A percentile compares a stretch with the other conserved stretches of the same genome.
phyloP scores from a whole-genome alignment of 1,140 invertebrate species.

The Diplogasteroides magnus region DNA sequence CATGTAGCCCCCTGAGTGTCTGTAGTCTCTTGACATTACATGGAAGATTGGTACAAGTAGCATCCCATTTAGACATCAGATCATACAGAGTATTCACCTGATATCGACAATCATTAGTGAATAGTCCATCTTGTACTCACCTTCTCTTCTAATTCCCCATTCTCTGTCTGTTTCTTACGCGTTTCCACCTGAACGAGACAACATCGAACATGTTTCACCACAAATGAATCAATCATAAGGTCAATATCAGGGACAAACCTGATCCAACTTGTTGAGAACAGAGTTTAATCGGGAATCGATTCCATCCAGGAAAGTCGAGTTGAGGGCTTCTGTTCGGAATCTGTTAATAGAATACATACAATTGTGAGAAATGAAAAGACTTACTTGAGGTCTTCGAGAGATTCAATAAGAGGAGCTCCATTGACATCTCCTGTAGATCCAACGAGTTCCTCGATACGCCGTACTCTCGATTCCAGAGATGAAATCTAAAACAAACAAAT shows the following conservation, averaged over 20 bases:
- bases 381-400: slow-evolving; percentile 22
- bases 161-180: neutral
- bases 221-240: too few relatives aligned
- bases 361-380: neutral
- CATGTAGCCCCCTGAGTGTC: slow-evolving; percentile 27
- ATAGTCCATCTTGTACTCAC: neutral
- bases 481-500: neutral
- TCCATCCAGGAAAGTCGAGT: slow-evolving; percentile 22
- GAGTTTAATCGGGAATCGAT: slow-evolving; percentile 26
- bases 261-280: slow-evolving; percentile 23
- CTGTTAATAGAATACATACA: slow-evolving; percentile 7
- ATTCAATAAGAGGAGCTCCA: slow-evolving; percentile 17
- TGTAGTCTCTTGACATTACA: slow-evolving; percentile 30
- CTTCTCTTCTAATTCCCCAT: neutral
- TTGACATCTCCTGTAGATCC: slow-evolving; percentile 6
- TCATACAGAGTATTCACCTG: slow-evolving; percentile 30
- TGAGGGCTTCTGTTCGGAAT: slow-evolving; percentile 26
- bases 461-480: slow-evolving; percentile 7
- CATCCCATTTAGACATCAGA: slow-evolving; percentile 36
- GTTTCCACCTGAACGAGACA: slow-evolving; percentile 4
- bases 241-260: slow-evolving; percentile 12
- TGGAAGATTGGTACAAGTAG: slow-evolving; percentile 23
- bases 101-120: too few relatives aligned
- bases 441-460: slow-evolving; percentile 12
- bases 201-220: neutral